These are phyloP conservation scores for Dendrolimus pini DNA, from an alignment of 2,888 invertebrate species.

Conservation along the genomic window DNA sequence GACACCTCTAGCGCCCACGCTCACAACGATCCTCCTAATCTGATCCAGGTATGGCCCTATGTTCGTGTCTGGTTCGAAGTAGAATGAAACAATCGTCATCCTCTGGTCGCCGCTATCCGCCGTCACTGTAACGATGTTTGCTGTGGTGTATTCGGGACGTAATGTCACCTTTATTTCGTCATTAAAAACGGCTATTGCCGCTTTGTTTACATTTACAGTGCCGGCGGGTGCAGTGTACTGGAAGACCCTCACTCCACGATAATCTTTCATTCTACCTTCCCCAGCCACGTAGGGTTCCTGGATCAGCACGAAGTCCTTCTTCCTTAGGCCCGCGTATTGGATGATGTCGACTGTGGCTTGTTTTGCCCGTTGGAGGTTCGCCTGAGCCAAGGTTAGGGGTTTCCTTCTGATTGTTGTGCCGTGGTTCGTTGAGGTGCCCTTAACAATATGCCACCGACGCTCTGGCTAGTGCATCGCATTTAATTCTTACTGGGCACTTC, in stretches of 20 bases:
- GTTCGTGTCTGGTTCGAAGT: constrained; percentile 5
- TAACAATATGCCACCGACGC: too few relatives aligned
- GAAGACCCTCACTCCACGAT: background rate
- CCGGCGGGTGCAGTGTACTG: background rate
- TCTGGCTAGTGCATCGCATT: too few relatives aligned
- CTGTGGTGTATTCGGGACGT: constrained; percentile 2
- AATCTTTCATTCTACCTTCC: background rate
- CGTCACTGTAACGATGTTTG: constrained; percentile 3
- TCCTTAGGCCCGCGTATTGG: too few relatives aligned
- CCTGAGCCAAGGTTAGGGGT: too few relatives aligned
- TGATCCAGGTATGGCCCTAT: too few relatives aligned
- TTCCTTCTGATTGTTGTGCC: too few relatives aligned
- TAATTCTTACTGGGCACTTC: too few relatives aligned
- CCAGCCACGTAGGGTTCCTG: constrained; percentile 1
- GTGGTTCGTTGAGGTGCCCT: too few relatives aligned
- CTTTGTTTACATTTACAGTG: background rate
- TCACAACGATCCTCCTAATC: too few relatives aligned
- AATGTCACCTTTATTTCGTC: background rate
- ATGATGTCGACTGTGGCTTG: too few relatives aligned
- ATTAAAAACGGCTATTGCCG: background rate
- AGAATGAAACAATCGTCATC: constrained; percentile 3
- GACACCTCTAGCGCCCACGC: too few relatives aligned
- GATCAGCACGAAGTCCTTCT: background rate
- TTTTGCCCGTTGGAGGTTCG: too few relatives aligned
- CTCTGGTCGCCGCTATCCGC: background rate